Conservation (phyloP, 2,888 invertebrate genomes). For the Labia minor region DNA sequence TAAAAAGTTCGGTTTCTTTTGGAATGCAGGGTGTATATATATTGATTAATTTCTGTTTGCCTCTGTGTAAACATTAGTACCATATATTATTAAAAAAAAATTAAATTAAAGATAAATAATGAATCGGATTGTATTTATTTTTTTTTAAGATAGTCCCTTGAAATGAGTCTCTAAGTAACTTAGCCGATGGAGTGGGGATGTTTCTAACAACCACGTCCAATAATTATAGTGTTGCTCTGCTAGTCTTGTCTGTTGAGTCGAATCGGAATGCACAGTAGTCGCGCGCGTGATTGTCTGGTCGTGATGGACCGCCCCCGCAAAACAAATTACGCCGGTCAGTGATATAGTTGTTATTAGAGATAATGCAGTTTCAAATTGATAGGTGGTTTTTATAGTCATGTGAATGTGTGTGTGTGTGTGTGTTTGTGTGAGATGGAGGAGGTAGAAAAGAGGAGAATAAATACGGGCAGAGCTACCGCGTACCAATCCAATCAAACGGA, state of each 20-base stretch:
- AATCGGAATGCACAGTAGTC: constrained; percentile 13
- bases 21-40: too few relatives aligned
- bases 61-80: too few relatives aligned
- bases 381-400: neutral
- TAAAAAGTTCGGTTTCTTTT: too few relatives aligned
- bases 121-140: too few relatives aligned
- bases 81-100: too few relatives aligned
- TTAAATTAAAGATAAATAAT: too few relatives aligned
- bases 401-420: too few relatives aligned
- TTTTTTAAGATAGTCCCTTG: too few relatives aligned
- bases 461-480: neutral
- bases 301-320: neutral
- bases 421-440: neutral
- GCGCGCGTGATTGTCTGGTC: constrained; percentile 13
- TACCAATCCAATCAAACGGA: neutral
- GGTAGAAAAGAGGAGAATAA: neutral
- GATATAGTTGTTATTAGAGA: constrained; percentile 13
- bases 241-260: neutral
- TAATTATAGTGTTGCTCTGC: neutral
- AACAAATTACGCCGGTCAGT: neutral
- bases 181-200: neutral
- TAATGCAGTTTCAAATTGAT: constrained; percentile 1
- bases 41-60: too few relatives aligned
- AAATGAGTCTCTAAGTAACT: too few relatives aligned
- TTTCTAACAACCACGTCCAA: neutral